Percentiles rank a stretch among this genome's conserved stretches.
Evolutionary conservation across 2,888 invertebrate species (phyloP).

Genomic region (Caenorhabditis sp.): DNA sequence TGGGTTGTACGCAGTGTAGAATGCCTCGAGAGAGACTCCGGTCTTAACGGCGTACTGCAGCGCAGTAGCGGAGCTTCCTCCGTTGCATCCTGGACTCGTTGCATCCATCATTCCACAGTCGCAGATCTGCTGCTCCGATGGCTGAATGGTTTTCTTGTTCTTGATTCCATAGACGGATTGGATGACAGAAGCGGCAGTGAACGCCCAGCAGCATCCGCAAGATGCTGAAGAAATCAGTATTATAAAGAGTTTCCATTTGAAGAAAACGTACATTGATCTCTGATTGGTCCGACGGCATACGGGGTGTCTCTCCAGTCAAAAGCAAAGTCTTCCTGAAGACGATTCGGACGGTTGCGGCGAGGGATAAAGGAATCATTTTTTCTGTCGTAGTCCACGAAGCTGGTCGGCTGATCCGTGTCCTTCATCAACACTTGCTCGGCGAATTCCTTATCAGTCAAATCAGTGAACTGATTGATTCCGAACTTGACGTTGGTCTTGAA

Average conservation of each 20-base stretch:
- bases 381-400: neutral
- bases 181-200: constrained; percentile 85
- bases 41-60: constrained; percentile 91
- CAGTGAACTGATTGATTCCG: neutral
- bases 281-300: neutral
- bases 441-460: neutral
- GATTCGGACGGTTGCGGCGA: neutral
- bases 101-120: constrained; percentile 82
- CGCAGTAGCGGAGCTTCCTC: constrained; percentile 90
- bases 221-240: constrained; percentile 79
- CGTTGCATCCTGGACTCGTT: constrained; percentile 86
- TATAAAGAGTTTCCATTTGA: neutral
- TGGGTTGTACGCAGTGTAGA: constrained; percentile 86
- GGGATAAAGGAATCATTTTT: neutral
- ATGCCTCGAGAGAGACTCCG: constrained; percentile 87
- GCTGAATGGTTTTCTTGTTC: constrained; percentile 79
- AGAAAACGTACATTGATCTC: constrained; percentile 2
- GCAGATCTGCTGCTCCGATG: constrained; percentile 26
- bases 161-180: constrained; percentile 83
- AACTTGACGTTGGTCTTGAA: neutral
- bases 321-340: neutral
- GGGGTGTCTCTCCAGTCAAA: neutral
- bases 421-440: neutral
- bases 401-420: neutral
- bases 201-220: constrained; percentile 93